Evolutionary conservation across 2,888 invertebrate genomes (phyloP), one percentile per base, ranked within the genome.

Genomic region (Drosophila helvetica): DNA sequence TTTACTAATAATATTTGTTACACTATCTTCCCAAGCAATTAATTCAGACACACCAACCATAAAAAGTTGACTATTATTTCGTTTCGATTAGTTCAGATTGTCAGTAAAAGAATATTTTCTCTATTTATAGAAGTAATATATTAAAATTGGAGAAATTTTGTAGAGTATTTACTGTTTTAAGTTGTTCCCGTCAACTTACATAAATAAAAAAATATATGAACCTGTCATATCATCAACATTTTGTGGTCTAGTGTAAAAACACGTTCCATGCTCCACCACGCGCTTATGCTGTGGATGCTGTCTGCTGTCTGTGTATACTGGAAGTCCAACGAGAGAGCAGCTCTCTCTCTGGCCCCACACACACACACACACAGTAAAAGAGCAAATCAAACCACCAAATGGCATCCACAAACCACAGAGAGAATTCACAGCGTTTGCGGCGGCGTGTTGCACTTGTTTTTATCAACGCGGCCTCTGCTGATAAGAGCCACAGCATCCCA

Each of bases 361-460:
- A 48, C 38, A 6, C 15, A 55, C 64, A 48, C n/a, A 48, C 50
- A 33, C 47, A 59, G 8, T 27, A 15, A 27, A 57, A 64, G 58
- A 58, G 67, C 57, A 27, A 27, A 27, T 7, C 38, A 58, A 33
- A 43, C 53, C 7, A 33, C 22, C 15, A n/a, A 65, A 64, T 60
- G 30, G n/a, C 48, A 50, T 78, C 74, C 81, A 84, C 80, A 71
- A 47, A 65, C 22, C 59, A 55, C 59, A 51, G 52, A 33, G 22
- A 47, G 19, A 48, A 52, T 48, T 12, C 64, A 60, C 65, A 56
- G 61, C 67, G 68, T 65, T 63, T 82, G 85, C 85, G 83, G 63
- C 85, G 78, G 85, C 83, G 86, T 85, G 55, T 55, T 78, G 59
- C 83, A 80, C 85, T 85, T 82, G 82, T 63, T 83, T 66, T 77